These are phyloP conservation scores for Synchiropus splendidus DNA, from an alignment of 2,113 vertebrate species.

Conservation along the genomic window DNA sequence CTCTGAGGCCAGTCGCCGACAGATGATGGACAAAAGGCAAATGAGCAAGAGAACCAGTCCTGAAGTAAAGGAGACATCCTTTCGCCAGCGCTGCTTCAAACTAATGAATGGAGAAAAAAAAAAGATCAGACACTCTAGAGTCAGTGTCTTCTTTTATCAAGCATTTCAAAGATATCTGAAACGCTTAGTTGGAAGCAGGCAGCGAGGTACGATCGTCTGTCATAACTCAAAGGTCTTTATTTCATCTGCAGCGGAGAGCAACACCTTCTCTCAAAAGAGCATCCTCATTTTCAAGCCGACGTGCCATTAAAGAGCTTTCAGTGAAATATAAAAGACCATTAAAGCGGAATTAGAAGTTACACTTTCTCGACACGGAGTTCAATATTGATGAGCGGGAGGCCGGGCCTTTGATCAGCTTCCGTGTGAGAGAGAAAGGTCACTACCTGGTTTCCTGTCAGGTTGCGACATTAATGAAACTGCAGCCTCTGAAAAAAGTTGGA, in stretches of 20 bases:
- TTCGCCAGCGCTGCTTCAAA: conserved; percentile 8
- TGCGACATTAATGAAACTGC: too few species aligned
- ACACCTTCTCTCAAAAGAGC: conserved; percentile 21
- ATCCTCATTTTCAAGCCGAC: conserved; percentile 22
- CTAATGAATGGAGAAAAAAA: conserved; percentile 32
- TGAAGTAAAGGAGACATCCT: conserved; percentile 13
- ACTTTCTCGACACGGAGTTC: not conserved
- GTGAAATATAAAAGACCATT: not conserved
- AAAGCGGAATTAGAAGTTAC: conserved; percentile 1
- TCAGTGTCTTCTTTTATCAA: conserved; percentile 3
- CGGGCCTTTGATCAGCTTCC: not conserved
- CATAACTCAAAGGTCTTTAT: conserved; percentile 29
- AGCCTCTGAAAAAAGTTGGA: too few species aligned
- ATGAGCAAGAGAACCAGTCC: not conserved
- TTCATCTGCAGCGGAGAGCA: conserved; percentile 33
- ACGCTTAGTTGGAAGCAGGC: conserved; percentile 11
- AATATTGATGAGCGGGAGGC: conserved; percentile 1
- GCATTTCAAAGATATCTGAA: conserved; percentile 27
- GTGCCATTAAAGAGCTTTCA: conserved; percentile 12
- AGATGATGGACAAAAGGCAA: conserved; percentile 12
- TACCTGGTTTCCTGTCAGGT: too few species aligned
- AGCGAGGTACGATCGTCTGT: conserved; percentile 21
- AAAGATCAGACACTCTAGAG: conserved; percentile 25
- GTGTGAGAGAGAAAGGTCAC: not conserved
- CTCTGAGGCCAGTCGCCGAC: not conserved